phyloP scores from a whole-genome alignment of 1,140 invertebrate genomes.

The Paramacrobiotus metropolitanus region DNA sequence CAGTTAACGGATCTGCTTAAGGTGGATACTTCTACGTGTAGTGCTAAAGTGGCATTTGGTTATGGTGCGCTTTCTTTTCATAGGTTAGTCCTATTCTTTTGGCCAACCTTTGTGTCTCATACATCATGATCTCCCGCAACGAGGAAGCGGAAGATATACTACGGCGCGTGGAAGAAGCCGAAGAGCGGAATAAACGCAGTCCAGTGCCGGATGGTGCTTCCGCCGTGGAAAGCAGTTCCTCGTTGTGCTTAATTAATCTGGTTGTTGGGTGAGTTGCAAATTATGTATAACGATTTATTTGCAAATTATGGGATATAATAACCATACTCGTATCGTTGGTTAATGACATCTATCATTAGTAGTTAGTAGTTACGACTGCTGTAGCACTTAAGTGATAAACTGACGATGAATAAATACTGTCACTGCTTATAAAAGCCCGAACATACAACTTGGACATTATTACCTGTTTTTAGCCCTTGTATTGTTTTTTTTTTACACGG shows the following conservation, averaged over 20 bases:
- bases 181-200: conserved; percentile 47
- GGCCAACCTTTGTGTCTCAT: conserved; percentile 93
- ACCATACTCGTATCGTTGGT: too few relatives aligned
- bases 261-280: conserved; percentile 61
- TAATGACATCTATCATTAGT: too few relatives aligned
- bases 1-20: conserved; percentile 43
- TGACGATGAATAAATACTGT: too few relatives aligned
- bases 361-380: too few relatives aligned
- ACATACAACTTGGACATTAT: too few relatives aligned
- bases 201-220: neutral
- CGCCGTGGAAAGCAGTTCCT: conserved; percentile 57
- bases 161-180: conserved; percentile 93
- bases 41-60: too few relatives aligned
- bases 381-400: too few relatives aligned
- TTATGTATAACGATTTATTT: too few relatives aligned
- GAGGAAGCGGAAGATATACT: conserved; percentile 96
- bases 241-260: conserved; percentile 93
- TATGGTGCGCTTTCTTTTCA: conserved; percentile 29
- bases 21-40: conserved; percentile 17
- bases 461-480: too few relatives aligned
- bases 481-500: conserved; percentile 18
- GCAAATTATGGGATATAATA: too few relatives aligned
- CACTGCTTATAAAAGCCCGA: too few relatives aligned
- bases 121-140: conserved; percentile 96
- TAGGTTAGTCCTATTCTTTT: conserved; percentile 84